Evolutionary conservation across 2,113 vertebrate genomes (phyloP).

Genomic region (Strix aluco): DNA sequence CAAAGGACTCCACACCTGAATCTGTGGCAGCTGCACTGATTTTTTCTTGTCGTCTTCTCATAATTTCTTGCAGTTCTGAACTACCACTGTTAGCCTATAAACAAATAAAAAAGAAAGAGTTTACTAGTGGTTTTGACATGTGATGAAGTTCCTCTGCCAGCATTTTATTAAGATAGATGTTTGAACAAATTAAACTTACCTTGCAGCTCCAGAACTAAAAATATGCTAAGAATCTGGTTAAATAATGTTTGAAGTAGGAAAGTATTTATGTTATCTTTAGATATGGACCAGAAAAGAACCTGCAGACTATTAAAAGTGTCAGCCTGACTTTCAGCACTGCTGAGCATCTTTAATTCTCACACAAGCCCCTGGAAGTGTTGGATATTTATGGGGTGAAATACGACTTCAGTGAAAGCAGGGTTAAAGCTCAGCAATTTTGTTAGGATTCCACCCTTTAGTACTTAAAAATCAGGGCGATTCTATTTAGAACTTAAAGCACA

Average conservation of each 20-base stretch:
- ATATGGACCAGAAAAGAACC: background rate
- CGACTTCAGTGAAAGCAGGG: background rate
- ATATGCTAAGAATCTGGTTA: background rate
- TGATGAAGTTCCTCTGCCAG: background rate
- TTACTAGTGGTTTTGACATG: background rate
- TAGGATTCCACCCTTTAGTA: background rate
- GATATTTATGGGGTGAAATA: background rate
- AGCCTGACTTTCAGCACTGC: background rate
- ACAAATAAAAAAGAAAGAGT: background rate
- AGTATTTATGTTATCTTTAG: background rate
- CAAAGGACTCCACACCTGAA: constrained; percentile 95
- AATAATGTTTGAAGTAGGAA: background rate
- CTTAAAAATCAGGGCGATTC: background rate
- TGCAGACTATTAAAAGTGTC: background rate
- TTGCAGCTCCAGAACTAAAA: background rate
- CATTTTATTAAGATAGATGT: background rate
- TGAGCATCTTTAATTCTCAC: background rate
- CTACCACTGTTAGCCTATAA: constrained; percentile 84
- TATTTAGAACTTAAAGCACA: background rate
- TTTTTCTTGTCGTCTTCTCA: constrained; percentile 94
- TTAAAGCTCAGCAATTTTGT: background rate
- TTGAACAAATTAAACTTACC: background rate
- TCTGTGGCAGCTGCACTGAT: constrained; percentile 88
- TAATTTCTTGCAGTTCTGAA: constrained; percentile 94
- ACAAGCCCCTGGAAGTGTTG: background rate